Evolutionary conservation across 92 coral and sea anemone species (phyloP), one percentile per base, ranked within the genome.

Genomic region (Actinostola sp.): DNA sequence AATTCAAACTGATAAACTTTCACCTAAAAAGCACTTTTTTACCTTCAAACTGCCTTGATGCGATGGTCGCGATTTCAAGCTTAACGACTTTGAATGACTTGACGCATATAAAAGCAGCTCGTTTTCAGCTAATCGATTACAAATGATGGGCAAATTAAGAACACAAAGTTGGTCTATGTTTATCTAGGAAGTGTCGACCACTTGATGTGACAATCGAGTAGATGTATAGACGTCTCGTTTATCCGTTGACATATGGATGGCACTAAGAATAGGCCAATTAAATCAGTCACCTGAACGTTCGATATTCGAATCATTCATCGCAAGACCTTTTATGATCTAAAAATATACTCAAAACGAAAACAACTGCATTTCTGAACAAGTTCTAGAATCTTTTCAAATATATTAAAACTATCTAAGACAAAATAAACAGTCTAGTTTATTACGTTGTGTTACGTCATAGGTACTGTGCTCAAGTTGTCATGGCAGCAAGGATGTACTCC

Each of bases 161-260:
- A 34, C 8, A 17, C 28, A 39, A 42, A 50, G 27, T 43, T 45
- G 58, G 61, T 29, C 30, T 44, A 16, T 68, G 46, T 68, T 68
- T 61, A 68, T 30, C 62, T 56, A 68, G 43, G 28, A 56, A 34
- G 74, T 54, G 49, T 27, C 62, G 74, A 68, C 14, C 57, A 68
- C 74, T 68, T 50, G 62, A 68, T 68, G 31, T 19, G 9, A 32
- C 43, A 54, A 68, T 51, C 17, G 63, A 29, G 3, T 5, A 27
- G 32, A 49, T 68, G 51, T 50, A 33, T 31, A 68, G 49, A 32
- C 31, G 1, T 57, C 11, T 1, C 45, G 21, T 44, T 24, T 26
- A 31, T 51, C 26, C 10, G 29, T 26, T 38, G 51, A 48, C 74
- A 38, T 51, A 68, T 50, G 48, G 58, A 8, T 56, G 43, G 20